These are phyloP conservation scores for Thaumetopoea pityocampa DNA, from an alignment of 1,140 invertebrate genomes.

Conservation along the genomic window DNA sequence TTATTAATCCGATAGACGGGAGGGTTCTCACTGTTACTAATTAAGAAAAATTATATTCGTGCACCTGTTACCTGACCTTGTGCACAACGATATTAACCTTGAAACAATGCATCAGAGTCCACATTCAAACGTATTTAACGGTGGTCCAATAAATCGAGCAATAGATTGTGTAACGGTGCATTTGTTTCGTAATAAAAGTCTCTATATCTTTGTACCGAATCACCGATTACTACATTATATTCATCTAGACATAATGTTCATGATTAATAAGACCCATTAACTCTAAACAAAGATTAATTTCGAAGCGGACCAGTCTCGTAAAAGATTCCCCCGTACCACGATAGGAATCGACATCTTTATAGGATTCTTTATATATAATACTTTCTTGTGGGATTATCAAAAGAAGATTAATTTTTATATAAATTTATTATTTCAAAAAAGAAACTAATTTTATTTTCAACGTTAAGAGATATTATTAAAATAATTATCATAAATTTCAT, in stretches of 20 bases:
- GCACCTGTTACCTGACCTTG: constrained; percentile 47
- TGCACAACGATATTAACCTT: constrained; percentile 26
- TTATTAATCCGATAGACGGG: constrained; percentile 2
- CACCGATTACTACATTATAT: constrained; percentile 60
- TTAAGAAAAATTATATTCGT: constrained; percentile 50
- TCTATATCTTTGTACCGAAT: constrained; percentile 42
- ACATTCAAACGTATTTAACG: constrained; percentile 13
- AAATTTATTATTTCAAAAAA: too few relatives aligned
- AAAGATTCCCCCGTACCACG: constrained; percentile 25
- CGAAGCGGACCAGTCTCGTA: constrained; percentile 27
- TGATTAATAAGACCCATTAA: constrained; percentile 67
- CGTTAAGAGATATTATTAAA: too few relatives aligned
- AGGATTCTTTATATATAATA: constrained; percentile 1
- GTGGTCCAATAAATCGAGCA: constrained; percentile 24
- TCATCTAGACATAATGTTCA: constrained; percentile 54
- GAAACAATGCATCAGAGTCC: constrained; percentile 11
- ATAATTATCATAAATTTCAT: too few relatives aligned
- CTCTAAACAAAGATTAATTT: constrained; percentile 70
- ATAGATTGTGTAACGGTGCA: constrained; percentile 44
- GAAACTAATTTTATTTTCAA: too few relatives aligned
- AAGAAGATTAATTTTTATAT: background rate
- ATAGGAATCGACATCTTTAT: constrained; percentile 16
- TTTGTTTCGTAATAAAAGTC: constrained; percentile 51
- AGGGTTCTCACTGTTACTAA: constrained; percentile 24
- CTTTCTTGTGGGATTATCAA: background rate